Percentiles rank a stretch among this genome's conserved stretches.
phyloP scores from a whole-genome alignment of 2,113 vertebrate species.

The Malurus alboscapulatus region DNA sequence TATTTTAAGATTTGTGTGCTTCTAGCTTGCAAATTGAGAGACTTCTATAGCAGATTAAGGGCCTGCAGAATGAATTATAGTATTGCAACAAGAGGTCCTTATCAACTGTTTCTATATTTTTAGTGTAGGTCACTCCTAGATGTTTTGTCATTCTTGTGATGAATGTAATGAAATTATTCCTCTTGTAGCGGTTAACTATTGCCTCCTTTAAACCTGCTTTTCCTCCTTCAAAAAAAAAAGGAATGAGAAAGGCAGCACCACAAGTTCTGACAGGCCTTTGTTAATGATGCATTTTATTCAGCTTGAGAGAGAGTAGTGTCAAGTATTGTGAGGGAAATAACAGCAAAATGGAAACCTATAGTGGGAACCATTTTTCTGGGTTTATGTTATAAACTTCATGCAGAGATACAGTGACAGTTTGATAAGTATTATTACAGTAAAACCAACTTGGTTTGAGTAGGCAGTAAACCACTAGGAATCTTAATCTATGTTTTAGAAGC shows the following conservation, averaged over 20 bases:
- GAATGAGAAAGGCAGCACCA: background rate
- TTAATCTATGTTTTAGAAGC: background rate
- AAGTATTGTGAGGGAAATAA: background rate
- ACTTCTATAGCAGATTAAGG: background rate
- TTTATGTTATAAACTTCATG: background rate
- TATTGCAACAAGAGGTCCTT: background rate
- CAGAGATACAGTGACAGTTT: background rate
- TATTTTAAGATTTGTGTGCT: background rate
- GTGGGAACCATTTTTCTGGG: background rate
- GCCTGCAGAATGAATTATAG: background rate
- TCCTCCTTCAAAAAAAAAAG: background rate
- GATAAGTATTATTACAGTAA: background rate
- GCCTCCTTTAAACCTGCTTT: background rate
- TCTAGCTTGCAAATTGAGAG: background rate
- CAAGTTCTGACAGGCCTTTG: constrained; percentile 35
- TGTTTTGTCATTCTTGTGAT: background rate
- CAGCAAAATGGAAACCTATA: background rate
- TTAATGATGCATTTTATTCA: constrained; percentile 16
- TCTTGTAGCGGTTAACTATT: background rate
- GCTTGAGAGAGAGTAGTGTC: background rate
- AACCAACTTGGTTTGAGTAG: background rate
- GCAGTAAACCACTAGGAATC: background rate
- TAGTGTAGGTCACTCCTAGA: background rate
- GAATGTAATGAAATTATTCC: background rate
- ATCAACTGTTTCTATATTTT: background rate